phyloP scores from a whole-genome alignment of 2,113 vertebrate genomes.

The Vulpes ferrilata region DNA sequence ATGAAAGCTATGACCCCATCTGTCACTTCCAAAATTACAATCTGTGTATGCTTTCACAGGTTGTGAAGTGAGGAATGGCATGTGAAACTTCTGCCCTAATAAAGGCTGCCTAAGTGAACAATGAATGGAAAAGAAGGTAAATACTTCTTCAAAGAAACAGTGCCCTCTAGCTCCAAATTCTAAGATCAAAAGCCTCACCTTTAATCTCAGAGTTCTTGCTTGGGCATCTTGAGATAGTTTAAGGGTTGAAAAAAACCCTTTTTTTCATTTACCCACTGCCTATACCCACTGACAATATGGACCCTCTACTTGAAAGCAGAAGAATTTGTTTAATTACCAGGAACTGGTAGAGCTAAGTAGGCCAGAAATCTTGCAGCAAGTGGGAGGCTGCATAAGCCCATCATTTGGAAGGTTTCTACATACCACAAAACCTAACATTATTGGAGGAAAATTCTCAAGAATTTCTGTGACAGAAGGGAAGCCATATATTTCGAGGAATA shows the following conservation, averaged over 20 bases:
- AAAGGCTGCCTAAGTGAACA: conserved; percentile 16
- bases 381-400: not conserved
- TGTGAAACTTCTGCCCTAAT: not conserved
- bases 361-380: conserved; percentile 10
- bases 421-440: conserved; percentile 16
- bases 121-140: not conserved
- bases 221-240: not conserved
- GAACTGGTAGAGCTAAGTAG: not conserved
- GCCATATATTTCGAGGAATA: conserved; percentile 28
- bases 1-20: not conserved
- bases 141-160: not conserved
- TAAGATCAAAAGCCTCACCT: not conserved
- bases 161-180: conserved; percentile 2
- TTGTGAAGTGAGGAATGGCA: not conserved
- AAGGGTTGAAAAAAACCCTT: not conserved
- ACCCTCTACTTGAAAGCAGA: not conserved
- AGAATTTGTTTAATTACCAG: conserved; percentile 19
- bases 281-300: not conserved
- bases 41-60: not conserved
- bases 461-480: not conserved
- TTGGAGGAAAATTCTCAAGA: conserved; percentile 34
- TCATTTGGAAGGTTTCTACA: conserved; percentile 27
- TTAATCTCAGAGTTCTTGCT: conserved; percentile 30
- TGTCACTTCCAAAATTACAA: conserved; percentile 49
- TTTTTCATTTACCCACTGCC: not conserved